A percentile compares a stretch with the other conserved stretches of the same genome.
These are phyloP conservation scores for Sesamia nonagrioides DNA, from an alignment of 1,140 invertebrate species.

Conservation along the genomic window DNA sequence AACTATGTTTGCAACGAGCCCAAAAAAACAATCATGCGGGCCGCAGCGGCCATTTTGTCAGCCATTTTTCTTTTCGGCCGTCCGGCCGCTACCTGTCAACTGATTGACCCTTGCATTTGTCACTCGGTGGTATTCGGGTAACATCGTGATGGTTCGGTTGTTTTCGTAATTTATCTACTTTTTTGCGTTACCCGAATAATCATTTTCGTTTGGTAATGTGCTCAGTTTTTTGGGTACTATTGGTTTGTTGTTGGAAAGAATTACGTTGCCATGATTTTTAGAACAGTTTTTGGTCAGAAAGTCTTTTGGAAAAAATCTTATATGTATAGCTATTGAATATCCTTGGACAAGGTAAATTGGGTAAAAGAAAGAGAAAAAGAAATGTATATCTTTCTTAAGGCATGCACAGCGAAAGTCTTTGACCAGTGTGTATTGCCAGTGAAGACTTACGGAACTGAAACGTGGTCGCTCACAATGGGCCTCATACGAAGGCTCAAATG, in stretches of 20 bases:
- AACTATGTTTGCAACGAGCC: background rate
- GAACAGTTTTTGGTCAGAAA: background rate
- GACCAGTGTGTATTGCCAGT: too few relatives aligned
- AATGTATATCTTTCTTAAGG: too few relatives aligned
- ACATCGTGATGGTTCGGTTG: slow-evolving; percentile 43
- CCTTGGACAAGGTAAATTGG: too few relatives aligned
- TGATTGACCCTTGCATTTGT: slow-evolving; percentile 59
- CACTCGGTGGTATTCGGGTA: slow-evolving; percentile 49
- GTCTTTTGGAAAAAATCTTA: background rate
- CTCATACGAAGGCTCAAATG: too few relatives aligned
- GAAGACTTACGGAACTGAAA: too few relatives aligned
- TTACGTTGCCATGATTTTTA: background rate
- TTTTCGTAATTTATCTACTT: slow-evolving; percentile 46
- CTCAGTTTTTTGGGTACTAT: slow-evolving; percentile 1
- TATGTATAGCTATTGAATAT: background rate
- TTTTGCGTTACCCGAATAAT: slow-evolving; percentile 9
- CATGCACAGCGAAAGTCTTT: too few relatives aligned
- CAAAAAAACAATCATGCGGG: slow-evolving; percentile 42
- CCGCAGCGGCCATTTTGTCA: slow-evolving; percentile 56
- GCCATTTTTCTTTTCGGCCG: slow-evolving; percentile 60
- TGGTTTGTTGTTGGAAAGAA: background rate
- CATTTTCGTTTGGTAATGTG: slow-evolving; percentile 16
- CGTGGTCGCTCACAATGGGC: too few relatives aligned
- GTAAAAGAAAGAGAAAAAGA: too few relatives aligned
- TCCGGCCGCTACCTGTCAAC: slow-evolving; percentile 56